Percentiles rank a stretch among this genome's conserved stretches.
Conservation (phyloP, 1,140 invertebrate species). For the Pentalonia nigronervosa region DNA sequence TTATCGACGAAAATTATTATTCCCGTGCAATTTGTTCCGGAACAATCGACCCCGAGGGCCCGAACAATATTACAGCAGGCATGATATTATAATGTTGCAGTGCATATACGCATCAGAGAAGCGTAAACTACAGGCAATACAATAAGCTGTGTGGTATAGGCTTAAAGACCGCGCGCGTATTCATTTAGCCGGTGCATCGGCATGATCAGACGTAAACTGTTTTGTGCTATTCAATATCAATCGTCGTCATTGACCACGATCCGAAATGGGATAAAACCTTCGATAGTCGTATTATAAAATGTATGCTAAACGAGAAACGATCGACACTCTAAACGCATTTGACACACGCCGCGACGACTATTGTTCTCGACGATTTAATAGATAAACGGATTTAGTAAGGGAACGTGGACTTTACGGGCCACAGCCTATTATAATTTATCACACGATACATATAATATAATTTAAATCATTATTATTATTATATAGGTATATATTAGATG, state of each 20-base stretch:
- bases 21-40: neutral
- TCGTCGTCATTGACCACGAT: neutral
- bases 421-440: neutral
- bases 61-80: neutral
- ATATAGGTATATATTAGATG: neutral
- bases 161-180: neutral
- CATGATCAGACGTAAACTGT: neutral
- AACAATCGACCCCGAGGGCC: neutral
- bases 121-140: neutral
- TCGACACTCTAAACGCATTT: neutral
- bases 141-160: neutral
- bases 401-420: neutral
- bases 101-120: neutral
- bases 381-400: neutral
- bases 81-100: neutral
- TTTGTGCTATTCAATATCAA: neutral
- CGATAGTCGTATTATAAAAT: neutral
- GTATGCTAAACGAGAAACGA: neutral
- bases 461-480: too few species aligned
- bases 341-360: neutral
- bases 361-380: neutral
- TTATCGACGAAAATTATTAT: constrained; percentile 30
- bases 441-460: neutral
- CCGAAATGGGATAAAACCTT: neutral
- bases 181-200: neutral